Evolutionary conservation across 1,140 invertebrate genomes (phyloP), one percentile per base, ranked within the genome.

Genomic region (Solenopsis fugax): DNA sequence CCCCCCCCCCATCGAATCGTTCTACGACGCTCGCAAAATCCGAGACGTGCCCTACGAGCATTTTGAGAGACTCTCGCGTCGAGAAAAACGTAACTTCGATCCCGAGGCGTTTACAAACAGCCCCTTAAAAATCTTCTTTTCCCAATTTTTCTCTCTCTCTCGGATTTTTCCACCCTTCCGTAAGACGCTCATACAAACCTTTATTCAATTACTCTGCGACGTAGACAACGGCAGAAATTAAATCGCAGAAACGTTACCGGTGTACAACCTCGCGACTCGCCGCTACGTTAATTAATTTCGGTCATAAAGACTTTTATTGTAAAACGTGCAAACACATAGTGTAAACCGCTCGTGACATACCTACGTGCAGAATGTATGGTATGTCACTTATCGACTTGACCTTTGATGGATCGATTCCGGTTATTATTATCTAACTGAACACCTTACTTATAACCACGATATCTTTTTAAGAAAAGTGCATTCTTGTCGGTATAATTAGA

Each of bases 121-220:
- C 45, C 34, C 64, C 64, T 29, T 72, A 71, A 86, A 75, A 85
- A 67, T 85, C 67, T 34, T 4, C 52, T 45, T 78, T 65, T 78
- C 45, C 80, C 34, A 60, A 64, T 86, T 88, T 64, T 21, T 52
- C 50, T 58, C 48, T 60, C 41, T 7, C 4, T 41, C 41, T 41
- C 50, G n/a, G 24, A 41, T 45, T 45, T 72, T 41, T 77, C 62
- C 67, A 24, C 37, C 64, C n/a, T 34, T 54, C 72, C 16, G 58
- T 69, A 78, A 87, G 85, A 85, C 88, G 86, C 85, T 87, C 52
- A 24, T 72, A 48, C 7, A 7, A 64, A 80, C 60, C 72, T 87
- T 90, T 64, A 85, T 52, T 90, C 88, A 89, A 92, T 92, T 91
- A 92, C 78, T 77, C 58, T 37, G 45, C 52, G 75, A 78, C 69